These are phyloP conservation scores for Hemithea aestivaria DNA, from an alignment of 2,888 invertebrate genomes.

Conservation along the genomic window DNA sequence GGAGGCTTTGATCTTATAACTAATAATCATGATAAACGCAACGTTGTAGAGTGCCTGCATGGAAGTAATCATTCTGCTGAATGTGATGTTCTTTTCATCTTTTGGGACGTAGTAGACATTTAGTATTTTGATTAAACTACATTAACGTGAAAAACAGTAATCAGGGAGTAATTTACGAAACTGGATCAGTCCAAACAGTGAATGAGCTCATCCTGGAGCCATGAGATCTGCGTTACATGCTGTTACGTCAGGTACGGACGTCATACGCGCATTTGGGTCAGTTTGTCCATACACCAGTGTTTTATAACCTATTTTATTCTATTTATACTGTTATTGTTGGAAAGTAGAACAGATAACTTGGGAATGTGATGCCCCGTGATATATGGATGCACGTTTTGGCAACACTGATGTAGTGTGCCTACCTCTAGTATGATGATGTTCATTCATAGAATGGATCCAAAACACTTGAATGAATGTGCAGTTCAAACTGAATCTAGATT, in stretches of 20 bases:
- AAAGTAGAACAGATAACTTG: constrained; percentile 45
- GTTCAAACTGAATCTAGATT: constrained; percentile 6
- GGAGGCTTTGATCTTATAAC: neutral
- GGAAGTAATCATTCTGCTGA: neutral
- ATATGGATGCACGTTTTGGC: constrained; percentile 19
- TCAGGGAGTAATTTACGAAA: constrained; percentile 31
- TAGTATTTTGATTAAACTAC: constrained; percentile 16
- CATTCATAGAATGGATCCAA: constrained; percentile 13
- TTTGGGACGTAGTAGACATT: constrained; percentile 4
- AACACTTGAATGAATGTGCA: constrained; percentile 6
- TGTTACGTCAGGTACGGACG: constrained; percentile 62
- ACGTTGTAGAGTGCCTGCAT: neutral
- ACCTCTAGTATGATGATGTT: constrained; percentile 10
- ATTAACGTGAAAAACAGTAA: constrained; percentile 22
- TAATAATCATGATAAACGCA: too few relatives aligned
- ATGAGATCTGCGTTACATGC: constrained; percentile 39
- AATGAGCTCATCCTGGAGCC: constrained; percentile 45
- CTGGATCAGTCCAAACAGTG: constrained; percentile 44
- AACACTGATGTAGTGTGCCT: constrained; percentile 20
- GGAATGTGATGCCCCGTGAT: constrained; percentile 26
- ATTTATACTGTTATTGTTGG: constrained; percentile 48
- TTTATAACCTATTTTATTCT: constrained; percentile 64
- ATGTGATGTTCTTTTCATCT: constrained; percentile 9
- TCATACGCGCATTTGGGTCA: constrained; percentile 69
- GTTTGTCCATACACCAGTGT: constrained; percentile 57